A percentile compares a stretch with the other conserved stretches of the same genome.
phyloP scores from a whole-genome alignment of 2,888 invertebrate species.

The Rutpela maculata region DNA sequence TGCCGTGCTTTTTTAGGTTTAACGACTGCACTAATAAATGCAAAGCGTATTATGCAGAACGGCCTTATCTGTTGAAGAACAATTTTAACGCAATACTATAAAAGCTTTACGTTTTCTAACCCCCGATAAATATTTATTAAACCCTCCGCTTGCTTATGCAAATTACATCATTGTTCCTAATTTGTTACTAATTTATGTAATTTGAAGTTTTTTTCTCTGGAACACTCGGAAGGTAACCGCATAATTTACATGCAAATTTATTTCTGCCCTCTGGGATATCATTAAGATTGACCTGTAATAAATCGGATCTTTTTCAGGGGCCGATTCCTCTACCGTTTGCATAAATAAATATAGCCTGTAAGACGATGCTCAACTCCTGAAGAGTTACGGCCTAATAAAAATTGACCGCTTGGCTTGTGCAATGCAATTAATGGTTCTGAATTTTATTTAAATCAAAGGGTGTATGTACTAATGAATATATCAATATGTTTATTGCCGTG shows the following conservation, averaged over 20 bases:
- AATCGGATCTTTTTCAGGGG: constrained; percentile 1
- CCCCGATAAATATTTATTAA: constrained; percentile 50
- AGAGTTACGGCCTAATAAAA: background rate
- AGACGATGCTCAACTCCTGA: background rate
- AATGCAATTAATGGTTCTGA: no score
- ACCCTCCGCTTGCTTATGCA: constrained; percentile 44
- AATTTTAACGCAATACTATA: constrained; percentile 27
- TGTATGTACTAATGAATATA: no score
- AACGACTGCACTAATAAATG: constrained; percentile 15
- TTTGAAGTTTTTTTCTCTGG: constrained; percentile 32
- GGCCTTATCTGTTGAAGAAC: constrained; percentile 28
- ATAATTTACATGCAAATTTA: constrained; percentile 34
- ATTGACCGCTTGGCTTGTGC: background rate
- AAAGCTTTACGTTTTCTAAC: constrained; percentile 25
- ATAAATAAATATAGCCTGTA: background rate
- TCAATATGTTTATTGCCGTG: no score
- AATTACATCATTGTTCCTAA: constrained; percentile 46
- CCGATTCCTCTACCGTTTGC: constrained; percentile 20
- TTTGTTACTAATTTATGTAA: constrained; percentile 46
- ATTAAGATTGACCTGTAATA: constrained; percentile 17
- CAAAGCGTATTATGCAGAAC: constrained; percentile 7
- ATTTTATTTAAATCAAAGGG: no score
- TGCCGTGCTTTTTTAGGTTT: background rate
- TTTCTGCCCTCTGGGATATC: constrained; percentile 7
- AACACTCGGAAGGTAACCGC: constrained; percentile 9